Evolutionary conservation across 2,113 vertebrate genomes (phyloP), one percentile per base, ranked within the genome.

Genomic region (Clarias magur): DNA sequence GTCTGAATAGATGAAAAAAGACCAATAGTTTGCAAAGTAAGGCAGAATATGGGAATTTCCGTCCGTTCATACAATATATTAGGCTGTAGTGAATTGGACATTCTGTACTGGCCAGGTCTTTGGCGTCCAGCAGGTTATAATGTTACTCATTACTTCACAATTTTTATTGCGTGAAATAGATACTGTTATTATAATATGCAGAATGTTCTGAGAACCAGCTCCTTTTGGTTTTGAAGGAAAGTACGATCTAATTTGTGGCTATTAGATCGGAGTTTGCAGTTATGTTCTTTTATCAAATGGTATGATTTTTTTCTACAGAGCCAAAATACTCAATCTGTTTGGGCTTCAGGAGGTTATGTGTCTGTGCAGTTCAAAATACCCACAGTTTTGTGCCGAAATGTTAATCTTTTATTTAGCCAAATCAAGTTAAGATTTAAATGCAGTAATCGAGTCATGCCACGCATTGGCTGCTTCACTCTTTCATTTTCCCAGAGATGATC

Each of bases 131-230:
- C 84, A 81, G 57, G 79, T 85, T 85, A 86, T 60, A 90, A 84
- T 88, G 81, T 89, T 89, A 88, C 65, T 84, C 48, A 86, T 83
- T 87, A 90, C 76, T 86, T 38, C 62, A 60, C 34, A 85, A 48
- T 86, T 82, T 73, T 27, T 87, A 80, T 42, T 87, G 80, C 85
- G 80, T 53, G 57, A 63, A 82, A 87, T 87, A 23, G 48, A 76
- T 84, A 67, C 72, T 84, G 63, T 84, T 83, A 73, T 80, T 12
- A 13, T 30, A 82, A 76, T 78, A n/a, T 38, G 59, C 76, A 84
- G 48, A 68, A 62, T 53, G 19, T 12, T 84, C 63, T 59, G 38
- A 67, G 67, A 84, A 80, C n/a, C 67, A 72, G n/a, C 34, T 27
- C 21, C 16, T 65, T 75, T 53, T 84, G 59, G 42, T 56, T 88